A percentile compares a stretch with the other conserved stretches of the same genome.
These are phyloP conservation scores for Gymnoscopelus microlampas DNA, from an alignment of 2,797 vertebrate genomes.

Conservation along the genomic window DNA sequence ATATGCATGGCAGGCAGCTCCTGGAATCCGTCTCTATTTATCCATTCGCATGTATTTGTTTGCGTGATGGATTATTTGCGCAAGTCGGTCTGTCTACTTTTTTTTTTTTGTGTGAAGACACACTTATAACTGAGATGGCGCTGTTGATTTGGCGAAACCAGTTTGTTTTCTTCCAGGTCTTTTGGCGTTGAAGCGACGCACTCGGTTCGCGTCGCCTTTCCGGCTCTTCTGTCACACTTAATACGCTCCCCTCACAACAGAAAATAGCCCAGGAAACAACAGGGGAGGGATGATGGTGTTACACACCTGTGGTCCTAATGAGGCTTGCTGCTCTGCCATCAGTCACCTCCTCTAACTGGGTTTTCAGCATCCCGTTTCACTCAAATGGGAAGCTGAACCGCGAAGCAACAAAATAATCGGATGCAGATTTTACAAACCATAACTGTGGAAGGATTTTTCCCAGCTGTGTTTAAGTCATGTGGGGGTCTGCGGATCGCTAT, in stretches of 20 bases:
- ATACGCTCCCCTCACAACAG: slow-evolving; percentile 30
- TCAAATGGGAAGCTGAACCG: slow-evolving; percentile 26
- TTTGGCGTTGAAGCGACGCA: neutral
- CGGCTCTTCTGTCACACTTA: slow-evolving; percentile 19
- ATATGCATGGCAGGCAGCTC: slow-evolving; percentile 58
- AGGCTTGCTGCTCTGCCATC: slow-evolving; percentile 48
- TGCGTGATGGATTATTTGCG: slow-evolving; percentile 63
- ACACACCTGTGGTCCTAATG: slow-evolving; percentile 73
- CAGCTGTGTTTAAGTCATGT: neutral
- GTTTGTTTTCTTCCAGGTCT: slow-evolving; percentile 12
- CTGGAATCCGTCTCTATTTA: slow-evolving; percentile 64
- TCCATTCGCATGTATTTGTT: slow-evolving; percentile 68
- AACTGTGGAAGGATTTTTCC: slow-evolving; percentile 1
- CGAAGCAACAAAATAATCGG: slow-evolving; percentile 19
- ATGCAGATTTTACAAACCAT: slow-evolving; percentile 6
- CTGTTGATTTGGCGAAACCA: slow-evolving; percentile 33
- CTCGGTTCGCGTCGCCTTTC: slow-evolving; percentile 23
- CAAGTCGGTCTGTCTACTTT: slow-evolving; percentile 25
- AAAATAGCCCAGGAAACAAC: slow-evolving; percentile 47
- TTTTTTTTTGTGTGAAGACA: slow-evolving; percentile 27
- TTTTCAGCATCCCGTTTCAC: slow-evolving; percentile 38
- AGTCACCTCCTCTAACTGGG: slow-evolving; percentile 52
- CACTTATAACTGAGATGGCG: slow-evolving; percentile 18
- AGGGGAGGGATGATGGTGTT: slow-evolving; percentile 46
- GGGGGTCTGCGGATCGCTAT: neutral